Conservation (phyloP, 2,888 invertebrate species). For the Mesochorus sp. region DNA sequence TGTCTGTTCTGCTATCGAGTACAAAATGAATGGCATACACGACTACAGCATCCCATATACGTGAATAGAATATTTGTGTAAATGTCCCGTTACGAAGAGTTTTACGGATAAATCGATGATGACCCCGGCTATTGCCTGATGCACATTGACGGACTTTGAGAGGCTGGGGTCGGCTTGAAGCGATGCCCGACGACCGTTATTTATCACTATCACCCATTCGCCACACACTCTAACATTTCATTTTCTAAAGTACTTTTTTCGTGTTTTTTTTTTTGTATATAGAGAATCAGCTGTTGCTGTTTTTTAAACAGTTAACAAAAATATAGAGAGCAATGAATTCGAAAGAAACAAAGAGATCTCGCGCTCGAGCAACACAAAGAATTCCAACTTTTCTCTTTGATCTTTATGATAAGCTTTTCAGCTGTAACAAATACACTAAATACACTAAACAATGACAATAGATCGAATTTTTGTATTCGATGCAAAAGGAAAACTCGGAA, state of each 20-base stretch:
- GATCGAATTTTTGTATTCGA: no score
- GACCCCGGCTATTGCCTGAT: slow-evolving; percentile 65
- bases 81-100: slow-evolving; percentile 36
- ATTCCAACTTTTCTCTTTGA: no score
- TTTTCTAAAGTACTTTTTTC: neutral
- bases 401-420: no score
- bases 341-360: no score
- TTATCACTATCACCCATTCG: slow-evolving; percentile 64
- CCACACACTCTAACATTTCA: slow-evolving; percentile 31
- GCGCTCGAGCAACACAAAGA: no score
- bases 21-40: neutral
- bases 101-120: slow-evolving; percentile 65
- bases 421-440: no score
- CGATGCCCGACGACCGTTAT: slow-evolving; percentile 68
- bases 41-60: neutral
- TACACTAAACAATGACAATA: no score
- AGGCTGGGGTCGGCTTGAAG: slow-evolving; percentile 75
- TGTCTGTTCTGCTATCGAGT: neutral
- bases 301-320: no score
- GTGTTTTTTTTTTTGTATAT: slow-evolving; percentile 2
- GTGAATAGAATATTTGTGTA: slow-evolving; percentile 19
- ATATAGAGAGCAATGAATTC: no score
- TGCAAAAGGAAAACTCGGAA: no score
- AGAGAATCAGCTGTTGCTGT: no score
- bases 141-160: slow-evolving; percentile 77